A percentile compares a stretch with the other conserved stretches of the same genome.
phyloP scores from a whole-genome alignment of 37 sponge, comb jelly and placozoan genomes.

The Ephydatia muelleri region DNA sequence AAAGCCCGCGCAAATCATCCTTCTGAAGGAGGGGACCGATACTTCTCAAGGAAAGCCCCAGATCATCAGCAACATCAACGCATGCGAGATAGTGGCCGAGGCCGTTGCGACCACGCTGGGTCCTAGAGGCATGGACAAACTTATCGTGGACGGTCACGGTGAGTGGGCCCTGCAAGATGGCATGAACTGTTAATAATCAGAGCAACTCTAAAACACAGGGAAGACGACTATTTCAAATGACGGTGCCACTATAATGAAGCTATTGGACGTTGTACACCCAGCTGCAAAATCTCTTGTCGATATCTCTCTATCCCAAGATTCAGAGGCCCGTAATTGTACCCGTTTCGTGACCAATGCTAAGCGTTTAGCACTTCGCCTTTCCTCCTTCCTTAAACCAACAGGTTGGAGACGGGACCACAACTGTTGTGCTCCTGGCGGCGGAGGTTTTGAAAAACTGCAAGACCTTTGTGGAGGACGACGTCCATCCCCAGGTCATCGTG shows the following conservation, averaged over 20 bases:
- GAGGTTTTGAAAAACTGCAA: constrained; percentile 96
- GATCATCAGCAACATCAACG: constrained; percentile 99
- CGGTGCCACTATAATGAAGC: constrained; percentile 97
- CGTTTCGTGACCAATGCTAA: neutral
- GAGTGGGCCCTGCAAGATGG: neutral
- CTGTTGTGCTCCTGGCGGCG: constrained; percentile 92
- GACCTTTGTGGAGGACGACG: constrained; percentile 95
- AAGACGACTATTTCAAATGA: constrained; percentile 99
- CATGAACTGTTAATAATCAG: neutral
- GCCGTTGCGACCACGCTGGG: constrained; percentile 97
- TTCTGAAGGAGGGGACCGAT: constrained; percentile 98
- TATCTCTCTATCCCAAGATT: constrained; percentile 96
- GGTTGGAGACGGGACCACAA: constrained; percentile 99
- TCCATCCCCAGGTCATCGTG: constrained; percentile 95
- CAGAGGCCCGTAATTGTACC: constrained; percentile 63
- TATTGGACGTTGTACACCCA: constrained; percentile 95
- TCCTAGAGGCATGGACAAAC: constrained; percentile 98
- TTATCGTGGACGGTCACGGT: constrained; percentile 97
- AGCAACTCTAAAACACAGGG: constrained; percentile 51
- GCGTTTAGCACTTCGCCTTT: neutral
- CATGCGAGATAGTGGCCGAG: constrained; percentile 91
- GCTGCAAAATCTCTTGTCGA: constrained; percentile 98
- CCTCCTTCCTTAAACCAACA: constrained; percentile 8
- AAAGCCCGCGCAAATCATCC: constrained; percentile 86
- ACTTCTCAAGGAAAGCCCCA: constrained; percentile 97